Base-by-base conservation (phyloP, 2,888 invertebrate species). In the Lasioglossum lativentre region DNA sequence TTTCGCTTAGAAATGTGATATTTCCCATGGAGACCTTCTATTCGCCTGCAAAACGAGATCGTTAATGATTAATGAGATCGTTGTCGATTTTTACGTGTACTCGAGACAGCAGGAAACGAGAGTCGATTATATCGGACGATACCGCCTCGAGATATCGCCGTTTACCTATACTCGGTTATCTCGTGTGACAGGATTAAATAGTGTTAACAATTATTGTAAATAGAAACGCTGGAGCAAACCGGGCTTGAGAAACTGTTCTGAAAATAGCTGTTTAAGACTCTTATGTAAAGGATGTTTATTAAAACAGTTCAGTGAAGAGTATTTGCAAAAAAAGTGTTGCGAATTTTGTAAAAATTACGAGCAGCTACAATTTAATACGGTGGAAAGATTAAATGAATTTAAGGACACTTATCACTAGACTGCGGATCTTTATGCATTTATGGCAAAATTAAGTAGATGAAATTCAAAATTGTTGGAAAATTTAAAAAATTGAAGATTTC, bases 41-140 rank as follows among this genome's bases (percentile, higher is more conserved):
- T 63, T 30, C 27, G 14, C 12, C 59, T 14, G 16, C n/a, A 0
- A 16, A 63, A 63, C 59, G 30, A 30, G 59, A 30, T 63, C 59
- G 45, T 23, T 52, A 23, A 52, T 52, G 52, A n/a, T 56, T 74
- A 75, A 80, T 47, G 73, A 79, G 80, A 82, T 82, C 78, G 63
- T 56, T 70, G 42, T 27, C 59, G 72, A 73, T 68, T 75, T 80
- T 59, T 38, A 12, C 72, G 52, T 23, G 5, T 10, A 23, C 27
- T 38, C 38, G 47, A 66, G 47, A 66, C 38, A 19, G 40, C 72
- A 81, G 72, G 63, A 78, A 81, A 78, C 47, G 59, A 27, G 16
- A 45, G 45, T 59, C 30, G 81, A 81, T 77, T 72, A 78, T 72
- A 78, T 78, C 38, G 63, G 38, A 10, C 72, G 81, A 78, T 81